Evolutionary conservation across 1,140 invertebrate species (phyloP), one percentile per base, ranked within the genome.

Genomic region (Charaxes varanes): DNA sequence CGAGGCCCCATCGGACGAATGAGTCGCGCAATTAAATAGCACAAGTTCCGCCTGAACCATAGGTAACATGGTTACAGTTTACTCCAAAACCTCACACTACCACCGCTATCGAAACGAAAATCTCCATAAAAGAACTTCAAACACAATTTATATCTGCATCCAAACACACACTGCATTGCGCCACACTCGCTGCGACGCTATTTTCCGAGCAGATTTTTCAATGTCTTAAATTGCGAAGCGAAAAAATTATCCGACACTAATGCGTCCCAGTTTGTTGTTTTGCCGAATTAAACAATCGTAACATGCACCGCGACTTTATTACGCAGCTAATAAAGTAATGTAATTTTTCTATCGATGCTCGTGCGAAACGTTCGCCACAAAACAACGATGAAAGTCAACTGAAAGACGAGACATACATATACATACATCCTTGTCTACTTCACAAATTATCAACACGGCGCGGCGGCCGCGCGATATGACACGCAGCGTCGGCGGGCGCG

Each of bases 321-420:
- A 82, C 74, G 74, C 73, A 74, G 67, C 69, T 68, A 76, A 60
- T 62, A 62, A 57, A 66, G 33, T 68, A 73, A 56, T 76, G 67
- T 67, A 76, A 74, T 79, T 76, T n/a, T 73, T 58, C 62, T 78
- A 68, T 76, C 63, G 57, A 78, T 63, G 70, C 65, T 65, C 67
- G 68, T 71, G 70, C 74, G 65, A 79, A 79, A 77, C 78, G 78
- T 79, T 82, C 72, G 59, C 78, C 69, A 69, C 74, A 70, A 79
- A 78, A 79, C 74, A 71, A 69, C 67, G 78, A 79, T 76, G 72
- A 82, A 82, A 82, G 78, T 82, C 78, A 79, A 82, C 78, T 82
- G 78, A 77, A 77, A 79, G 74, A 74, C 74, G 78, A 81, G 74
- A 79, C 68, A 63, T 74, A 77, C 62, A 71, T 77, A 82, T 82